Percentiles rank a stretch among this genome's conserved stretches.
phyloP scores from a whole-genome alignment of 2,888 invertebrate species.

The Lochmaea crataegi region DNA sequence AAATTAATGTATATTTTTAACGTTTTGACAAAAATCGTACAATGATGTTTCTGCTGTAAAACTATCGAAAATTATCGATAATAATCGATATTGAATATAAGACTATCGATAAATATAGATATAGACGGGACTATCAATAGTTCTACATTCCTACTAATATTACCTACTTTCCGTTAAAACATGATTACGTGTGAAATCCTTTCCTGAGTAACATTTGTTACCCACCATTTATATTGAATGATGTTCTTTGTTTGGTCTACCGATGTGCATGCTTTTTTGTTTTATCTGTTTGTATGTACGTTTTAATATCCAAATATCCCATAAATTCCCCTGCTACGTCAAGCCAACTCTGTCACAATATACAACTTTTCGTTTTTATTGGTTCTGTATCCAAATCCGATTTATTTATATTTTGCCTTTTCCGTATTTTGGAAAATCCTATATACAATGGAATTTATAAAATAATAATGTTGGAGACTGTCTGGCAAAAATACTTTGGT shows the following conservation, averaged over 20 bases:
- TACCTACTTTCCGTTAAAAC: background rate
- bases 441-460: conserved; percentile 24
- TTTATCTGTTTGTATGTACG: conserved; percentile 4
- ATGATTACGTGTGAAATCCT: background rate
- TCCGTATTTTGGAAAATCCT: conserved; percentile 24
- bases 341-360: conserved; percentile 15
- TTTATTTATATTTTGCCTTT: conserved; percentile 24
- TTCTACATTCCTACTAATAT: too few species aligned
- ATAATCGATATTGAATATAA: too few species aligned
- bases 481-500: too few species aligned
- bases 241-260: conserved; percentile 5
- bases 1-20: too few species aligned
- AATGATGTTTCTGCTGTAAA: too few species aligned
- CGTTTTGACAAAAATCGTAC: too few species aligned
- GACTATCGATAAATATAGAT: too few species aligned
- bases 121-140: too few species aligned
- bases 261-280: conserved; percentile 1
- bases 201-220: background rate
- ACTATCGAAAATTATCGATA: too few species aligned
- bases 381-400: conserved; percentile 27
- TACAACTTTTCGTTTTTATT: conserved; percentile 23
- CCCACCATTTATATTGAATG: conserved; percentile 3
- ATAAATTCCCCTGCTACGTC: conserved; percentile 15
- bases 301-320: conserved; percentile 21
- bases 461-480: too few species aligned